Base-by-base conservation (phyloP, 2,888 invertebrate species). In the Ligdia adustata region DNA sequence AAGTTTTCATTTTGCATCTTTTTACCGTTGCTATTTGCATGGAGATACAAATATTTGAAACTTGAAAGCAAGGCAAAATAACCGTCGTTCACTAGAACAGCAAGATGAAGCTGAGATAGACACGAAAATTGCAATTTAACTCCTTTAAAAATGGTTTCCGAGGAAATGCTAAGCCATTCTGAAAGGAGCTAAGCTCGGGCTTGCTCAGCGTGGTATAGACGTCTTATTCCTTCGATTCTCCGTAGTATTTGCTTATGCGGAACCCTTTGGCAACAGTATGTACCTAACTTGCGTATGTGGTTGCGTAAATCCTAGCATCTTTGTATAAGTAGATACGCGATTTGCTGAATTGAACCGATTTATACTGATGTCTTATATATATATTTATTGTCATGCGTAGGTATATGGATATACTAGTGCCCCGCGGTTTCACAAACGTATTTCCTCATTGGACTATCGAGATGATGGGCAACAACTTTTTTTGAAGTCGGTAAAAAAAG, bases 201-300 rank as follows among this genome's bases (percentile, higher is more conserved):
- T 9, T 7, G 14, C 20, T 9, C 16, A 5, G 41, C 31, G 18
- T 26, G 9, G 16, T 6, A 27, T 16, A 13, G 20, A 4, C 26
- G n/a, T 44, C 40, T 43, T 52, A 55, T 52, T 54, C 41, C 35
- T 50, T 50, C 49, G 52, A 45, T 55, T 49, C 33, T 15, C 38
- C 33, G 43, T 49, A 45, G 43, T 55, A 46, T 56, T 56, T 40
- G 35, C 49, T 32, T 49, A 38, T n/a, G n/a, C n/a, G 34, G 42
- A 59, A 55, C 48, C 57, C 59, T 63, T 56, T 56, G 55, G 59
- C 57, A 52, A 37, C 42, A 42, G 55, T 45, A 40, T 38, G 22
- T 22, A 22, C 7, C 2, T 6, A 22, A 7, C 22, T 2, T n/a
- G 22, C 22, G 22, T 41, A 48, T 38, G 34, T 9, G 24, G 27